Conservation (phyloP, 2,113 vertebrate species). For the Drymodes brunneopygia region DNA sequence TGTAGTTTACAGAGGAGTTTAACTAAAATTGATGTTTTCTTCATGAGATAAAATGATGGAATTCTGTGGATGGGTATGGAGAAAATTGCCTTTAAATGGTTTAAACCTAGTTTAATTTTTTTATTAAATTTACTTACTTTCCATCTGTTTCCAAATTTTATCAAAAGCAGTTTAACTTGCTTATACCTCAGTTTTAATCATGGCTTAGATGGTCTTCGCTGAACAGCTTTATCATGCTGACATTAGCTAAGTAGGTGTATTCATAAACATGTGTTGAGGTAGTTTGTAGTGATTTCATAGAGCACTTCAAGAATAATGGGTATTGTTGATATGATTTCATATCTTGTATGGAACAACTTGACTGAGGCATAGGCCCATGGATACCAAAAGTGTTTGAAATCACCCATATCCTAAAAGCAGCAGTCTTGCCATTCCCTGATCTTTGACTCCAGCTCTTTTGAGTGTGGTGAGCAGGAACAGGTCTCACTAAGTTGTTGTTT, state of each 20-base stretch:
- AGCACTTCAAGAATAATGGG: not conserved
- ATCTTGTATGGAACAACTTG: not conserved
- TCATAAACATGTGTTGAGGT: not conserved
- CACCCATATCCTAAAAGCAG: not conserved
- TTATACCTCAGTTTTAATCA: not conserved
- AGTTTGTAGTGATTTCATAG: not conserved
- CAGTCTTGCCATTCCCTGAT: not conserved
- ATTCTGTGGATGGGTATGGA: not conserved
- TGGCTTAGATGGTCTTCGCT: not conserved
- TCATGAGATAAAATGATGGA: not conserved
- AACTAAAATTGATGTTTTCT: not conserved
- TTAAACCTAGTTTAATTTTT: not conserved
- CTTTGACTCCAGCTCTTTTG: not conserved
- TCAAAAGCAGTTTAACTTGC: not conserved
- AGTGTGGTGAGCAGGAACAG: not conserved
- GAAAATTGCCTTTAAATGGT: not conserved
- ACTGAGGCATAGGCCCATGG: not conserved
- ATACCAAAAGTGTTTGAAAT: not conserved
- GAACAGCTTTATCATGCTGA: not conserved
- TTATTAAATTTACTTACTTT: not conserved
- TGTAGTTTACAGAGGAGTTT: not conserved
- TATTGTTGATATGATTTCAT: not conserved
- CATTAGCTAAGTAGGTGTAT: not conserved
- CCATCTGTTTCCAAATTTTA: not conserved
- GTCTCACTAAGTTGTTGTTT: not conserved